Evolutionary conservation across 2,888 invertebrate genomes (phyloP).

Genomic region (Melanotus villosus): DNA sequence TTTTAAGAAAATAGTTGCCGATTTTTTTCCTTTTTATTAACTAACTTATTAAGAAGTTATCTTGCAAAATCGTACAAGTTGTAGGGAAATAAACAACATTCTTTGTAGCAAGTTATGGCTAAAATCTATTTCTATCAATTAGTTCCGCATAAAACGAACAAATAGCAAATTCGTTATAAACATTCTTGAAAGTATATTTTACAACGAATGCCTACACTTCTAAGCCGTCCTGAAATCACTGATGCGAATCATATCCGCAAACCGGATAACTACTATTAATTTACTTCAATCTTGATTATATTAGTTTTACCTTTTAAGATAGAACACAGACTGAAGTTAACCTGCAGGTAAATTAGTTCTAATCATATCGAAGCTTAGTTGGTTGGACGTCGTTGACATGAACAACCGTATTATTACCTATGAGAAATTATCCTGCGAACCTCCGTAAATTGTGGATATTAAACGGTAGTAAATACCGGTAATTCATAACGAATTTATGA

Average conservation of each 20-base stretch:
- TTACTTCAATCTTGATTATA: conserved; percentile 26
- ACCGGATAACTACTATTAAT: conserved; percentile 25
- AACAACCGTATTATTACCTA: conserved; percentile 15
- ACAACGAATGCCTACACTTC: too few relatives aligned
- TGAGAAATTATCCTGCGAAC: conserved; percentile 6
- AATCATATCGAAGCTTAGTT: conserved; percentile 12
- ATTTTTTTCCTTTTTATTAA: too few relatives aligned
- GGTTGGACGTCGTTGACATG: conserved; percentile 19
- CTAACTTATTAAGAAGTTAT: too few relatives aligned
- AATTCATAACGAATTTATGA: conserved; percentile 2
- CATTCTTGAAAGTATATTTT: too few relatives aligned
- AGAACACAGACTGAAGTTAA: not conserved
- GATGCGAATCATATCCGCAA: conserved; percentile 21
- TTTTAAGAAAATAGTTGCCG: too few relatives aligned
- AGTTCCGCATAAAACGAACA: too few relatives aligned
- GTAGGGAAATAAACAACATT: too few relatives aligned
- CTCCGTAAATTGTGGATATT: conserved; percentile 10
- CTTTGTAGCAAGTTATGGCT: too few relatives aligned
- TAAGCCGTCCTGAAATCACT: not conserved
- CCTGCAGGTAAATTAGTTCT: conserved; percentile 14
- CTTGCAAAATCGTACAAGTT: too few relatives aligned
- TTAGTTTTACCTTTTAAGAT: conserved; percentile 24
- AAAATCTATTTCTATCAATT: too few relatives aligned
- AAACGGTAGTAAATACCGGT: conserved; percentile 13
- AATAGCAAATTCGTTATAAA: too few relatives aligned